Conservation (phyloP, 2,888 invertebrate species). For the Rhimphoctona megacephalus region DNA sequence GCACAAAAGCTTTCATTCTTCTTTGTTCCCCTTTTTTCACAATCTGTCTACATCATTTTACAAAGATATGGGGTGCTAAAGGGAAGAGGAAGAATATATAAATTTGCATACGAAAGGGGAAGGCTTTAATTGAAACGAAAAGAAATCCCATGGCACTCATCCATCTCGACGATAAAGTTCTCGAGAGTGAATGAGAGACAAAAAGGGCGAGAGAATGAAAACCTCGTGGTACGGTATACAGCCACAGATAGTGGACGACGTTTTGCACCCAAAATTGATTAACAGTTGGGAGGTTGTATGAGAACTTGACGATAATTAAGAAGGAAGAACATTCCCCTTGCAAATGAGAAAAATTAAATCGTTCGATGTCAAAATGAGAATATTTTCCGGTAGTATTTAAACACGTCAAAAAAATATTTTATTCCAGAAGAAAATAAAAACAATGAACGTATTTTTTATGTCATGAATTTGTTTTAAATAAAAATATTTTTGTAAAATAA, state of each 20-base stretch:
- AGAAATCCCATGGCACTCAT: conserved; percentile 24
- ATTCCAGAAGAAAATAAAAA: too few relatives aligned
- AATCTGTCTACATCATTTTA: neutral
- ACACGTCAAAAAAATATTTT: neutral
- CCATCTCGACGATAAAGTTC: conserved; percentile 39
- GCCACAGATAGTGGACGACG: neutral
- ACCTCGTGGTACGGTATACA: neutral
- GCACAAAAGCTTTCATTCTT: neutral
- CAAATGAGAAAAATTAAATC: neutral
- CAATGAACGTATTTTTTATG: neutral
- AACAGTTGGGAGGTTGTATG: conserved; percentile 12
- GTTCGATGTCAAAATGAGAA: conserved; percentile 7
- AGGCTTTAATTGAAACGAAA: conserved; percentile 39
- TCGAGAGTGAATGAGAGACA: conserved; percentile 7
- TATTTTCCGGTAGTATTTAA: neutral
- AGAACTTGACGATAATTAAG: conserved; percentile 10
- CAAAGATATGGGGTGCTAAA: neutral
- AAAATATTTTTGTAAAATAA: neutral
- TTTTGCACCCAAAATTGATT: conserved; percentile 27
- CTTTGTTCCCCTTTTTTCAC: neutral
- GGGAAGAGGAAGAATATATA: neutral
- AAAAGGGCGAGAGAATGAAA: neutral
- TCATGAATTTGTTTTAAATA: neutral
- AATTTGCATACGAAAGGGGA: conserved; percentile 9
- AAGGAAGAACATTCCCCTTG: neutral